phyloP scores from a whole-genome alignment of 2,888 invertebrate species.

The Agrotis segetum region DNA sequence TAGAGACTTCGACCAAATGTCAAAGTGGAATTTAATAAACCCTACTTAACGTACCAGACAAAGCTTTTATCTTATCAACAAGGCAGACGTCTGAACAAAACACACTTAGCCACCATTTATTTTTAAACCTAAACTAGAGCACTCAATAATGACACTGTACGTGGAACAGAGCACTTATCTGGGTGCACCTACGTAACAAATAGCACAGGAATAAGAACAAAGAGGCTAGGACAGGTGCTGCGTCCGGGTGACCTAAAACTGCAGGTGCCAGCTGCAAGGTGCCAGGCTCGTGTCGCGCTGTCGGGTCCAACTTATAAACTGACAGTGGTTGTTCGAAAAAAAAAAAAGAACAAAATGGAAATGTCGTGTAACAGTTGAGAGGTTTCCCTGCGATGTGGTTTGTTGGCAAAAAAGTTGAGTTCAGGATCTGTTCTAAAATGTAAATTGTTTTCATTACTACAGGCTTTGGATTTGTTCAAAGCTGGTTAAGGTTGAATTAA shows the following conservation, averaged over 20 bases:
- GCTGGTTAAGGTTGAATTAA: neutral
- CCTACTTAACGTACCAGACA: neutral
- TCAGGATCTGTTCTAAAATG: too few species aligned
- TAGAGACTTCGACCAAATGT: neutral
- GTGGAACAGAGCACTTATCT: slow-evolving; percentile 53
- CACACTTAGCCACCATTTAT: slow-evolving; percentile 21
- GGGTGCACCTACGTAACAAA: slow-evolving; percentile 65
- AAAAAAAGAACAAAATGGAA: slow-evolving; percentile 1
- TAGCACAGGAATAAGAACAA: slow-evolving; percentile 74
- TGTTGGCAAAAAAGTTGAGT: neutral
- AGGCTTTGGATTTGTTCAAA: neutral
- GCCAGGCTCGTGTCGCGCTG: slow-evolving; percentile 75
- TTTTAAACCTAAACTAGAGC: slow-evolving; percentile 40
- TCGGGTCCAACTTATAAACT: slow-evolving; percentile 46
- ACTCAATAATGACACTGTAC: slow-evolving; percentile 53
- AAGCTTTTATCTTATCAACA: neutral
- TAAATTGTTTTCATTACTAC: too few species aligned
- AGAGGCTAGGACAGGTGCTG: slow-evolving; percentile 72
- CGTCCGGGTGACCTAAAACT: slow-evolving; percentile 87
- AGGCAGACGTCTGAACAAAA: neutral
- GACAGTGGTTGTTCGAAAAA: slow-evolving; percentile 42
- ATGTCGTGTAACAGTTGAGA: neutral
- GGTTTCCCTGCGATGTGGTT: neutral
- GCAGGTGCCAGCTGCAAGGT: slow-evolving; percentile 81
- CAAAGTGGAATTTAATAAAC: neutral